These are phyloP conservation scores for Drosophila repleta DNA, from an alignment of 1,140 invertebrate genomes.

Conservation along the genomic window DNA sequence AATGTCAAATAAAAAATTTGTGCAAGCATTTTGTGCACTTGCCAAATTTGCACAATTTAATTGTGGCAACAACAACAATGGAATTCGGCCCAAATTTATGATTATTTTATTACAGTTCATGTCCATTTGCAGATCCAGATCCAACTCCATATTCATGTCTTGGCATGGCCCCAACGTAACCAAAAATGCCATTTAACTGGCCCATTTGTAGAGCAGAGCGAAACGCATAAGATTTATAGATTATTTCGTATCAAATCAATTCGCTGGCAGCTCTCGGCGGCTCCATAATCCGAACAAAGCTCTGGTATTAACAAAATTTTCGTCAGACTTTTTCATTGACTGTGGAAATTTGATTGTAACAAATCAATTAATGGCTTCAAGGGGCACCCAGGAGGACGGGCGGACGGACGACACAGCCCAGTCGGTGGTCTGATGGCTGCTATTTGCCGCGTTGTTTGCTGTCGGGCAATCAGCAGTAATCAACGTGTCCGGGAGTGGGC, in stretches of 20 bases:
- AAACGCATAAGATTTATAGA: constrained; percentile 43
- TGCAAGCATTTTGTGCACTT: constrained; percentile 78
- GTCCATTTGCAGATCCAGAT: constrained; percentile 3
- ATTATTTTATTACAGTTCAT: constrained; percentile 71
- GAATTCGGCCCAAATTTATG: constrained; percentile 67
- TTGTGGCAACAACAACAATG: constrained; percentile 47
- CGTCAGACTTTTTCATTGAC: constrained; percentile 63
- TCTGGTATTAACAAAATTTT: constrained; percentile 62
- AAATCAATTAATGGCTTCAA: constrained; percentile 72
- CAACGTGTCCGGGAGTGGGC: constrained; percentile 52
- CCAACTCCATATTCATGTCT: constrained; percentile 32
- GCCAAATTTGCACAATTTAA: constrained; percentile 80
- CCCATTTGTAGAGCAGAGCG: constrained; percentile 31
- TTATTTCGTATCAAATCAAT: constrained; percentile 43
- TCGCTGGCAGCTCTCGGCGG: constrained; percentile 3
- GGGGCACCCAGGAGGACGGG: neutral
- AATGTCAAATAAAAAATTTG: constrained; percentile 73
- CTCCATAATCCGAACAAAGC: constrained; percentile 28
- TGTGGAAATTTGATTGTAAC: constrained; percentile 80
- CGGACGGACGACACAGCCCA: neutral
- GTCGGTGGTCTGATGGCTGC: constrained; percentile 64
- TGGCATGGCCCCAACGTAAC: constrained; percentile 58
- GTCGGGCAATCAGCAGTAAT: constrained; percentile 76
- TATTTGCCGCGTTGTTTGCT: constrained; percentile 75
- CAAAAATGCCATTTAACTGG: constrained; percentile 40